Base-by-base conservation (phyloP, 2,888 invertebrate genomes). In the Abrostola triplasia region DNA sequence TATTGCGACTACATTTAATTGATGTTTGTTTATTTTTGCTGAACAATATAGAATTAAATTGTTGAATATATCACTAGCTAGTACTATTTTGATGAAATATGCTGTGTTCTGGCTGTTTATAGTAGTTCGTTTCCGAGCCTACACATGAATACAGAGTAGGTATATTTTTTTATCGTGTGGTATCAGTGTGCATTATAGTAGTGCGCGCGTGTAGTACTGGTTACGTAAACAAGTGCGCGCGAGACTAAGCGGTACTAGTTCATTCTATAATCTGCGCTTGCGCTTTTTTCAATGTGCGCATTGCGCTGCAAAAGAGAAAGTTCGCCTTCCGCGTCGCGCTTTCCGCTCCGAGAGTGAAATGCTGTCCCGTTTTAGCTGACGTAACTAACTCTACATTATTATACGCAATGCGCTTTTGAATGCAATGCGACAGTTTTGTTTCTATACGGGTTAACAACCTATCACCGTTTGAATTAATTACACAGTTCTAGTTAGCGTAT, bases 261-360 rank as follows among this genome's bases (percentile, higher is more conserved):
- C 73, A 73, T 76, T 73, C 74, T 77, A 76, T 83, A 85, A 87
- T 88, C 86, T 85, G 83, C 81, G 84, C 84, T 87, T 89, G 77
- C 79, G 76, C 73, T 74, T 76, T 78, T 77, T 78, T 77, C 75
- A 82, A 73, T 79, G 82, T 80, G 77, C 80, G 75, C 84, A 76
- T 75, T 83, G 84, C 86, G 87, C 88, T 85, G 88, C 91, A 92
- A 92, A 94, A 94, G 93, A 93, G 94, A 94, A 94, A 94, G 94
- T 93, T 87, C 78, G 88, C 88, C 90, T 94, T 94, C 94, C 93
- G 93, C 93, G 88, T 92, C 89, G 92, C 90, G 90, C 92, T 93
- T 93, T 92, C 92, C 93, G 93, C 91, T 84, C 84, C 80, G 92
- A 93, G 92, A 94, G 93, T 93, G 93, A 93, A 93, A 93, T 93